A percentile compares a stretch with the other conserved stretches of the same genome.
Conservation (phyloP, 2,797 vertebrate genomes). For the Myioborus melanocephalus region DNA sequence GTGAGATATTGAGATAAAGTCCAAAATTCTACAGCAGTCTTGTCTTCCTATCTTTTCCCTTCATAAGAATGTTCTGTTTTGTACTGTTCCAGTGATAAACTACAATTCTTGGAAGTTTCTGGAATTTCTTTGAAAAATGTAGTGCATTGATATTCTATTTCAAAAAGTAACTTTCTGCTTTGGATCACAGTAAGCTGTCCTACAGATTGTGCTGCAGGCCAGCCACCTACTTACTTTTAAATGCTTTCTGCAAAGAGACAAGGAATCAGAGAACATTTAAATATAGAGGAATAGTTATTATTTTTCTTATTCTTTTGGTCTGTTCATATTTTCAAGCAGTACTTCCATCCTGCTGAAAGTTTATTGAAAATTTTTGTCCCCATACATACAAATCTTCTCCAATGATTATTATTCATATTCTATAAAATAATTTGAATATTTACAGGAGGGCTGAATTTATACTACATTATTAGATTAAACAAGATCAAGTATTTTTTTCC, state of each 20-base stretch:
- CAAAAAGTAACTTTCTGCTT: neutral
- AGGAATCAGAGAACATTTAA: neutral
- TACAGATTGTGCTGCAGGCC: neutral
- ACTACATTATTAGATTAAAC: neutral
- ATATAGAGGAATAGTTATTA: neutral
- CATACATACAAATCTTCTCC: neutral
- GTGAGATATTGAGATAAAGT: neutral
- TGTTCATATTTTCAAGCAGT: neutral
- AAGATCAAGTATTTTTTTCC: neutral
- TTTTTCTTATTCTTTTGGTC: neutral
- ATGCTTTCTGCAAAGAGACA: neutral
- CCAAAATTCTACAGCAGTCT: neutral
- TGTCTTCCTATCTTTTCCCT: neutral
- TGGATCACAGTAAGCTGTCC: neutral
- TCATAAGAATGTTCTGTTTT: neutral
- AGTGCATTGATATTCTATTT: neutral
- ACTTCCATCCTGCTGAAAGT: neutral
- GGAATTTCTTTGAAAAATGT: neutral
- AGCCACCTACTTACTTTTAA: neutral
- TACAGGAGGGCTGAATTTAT: neutral
- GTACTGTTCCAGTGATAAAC: neutral
- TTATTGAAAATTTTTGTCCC: neutral
- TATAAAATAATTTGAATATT: neutral
- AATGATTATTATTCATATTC: neutral
- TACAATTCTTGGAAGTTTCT: neutral